A percentile compares a stretch with the other conserved stretches of the same genome.
Evolutionary conservation across 2,113 vertebrate genomes (phyloP).

Genomic region (Anas platyrhynchos): DNA sequence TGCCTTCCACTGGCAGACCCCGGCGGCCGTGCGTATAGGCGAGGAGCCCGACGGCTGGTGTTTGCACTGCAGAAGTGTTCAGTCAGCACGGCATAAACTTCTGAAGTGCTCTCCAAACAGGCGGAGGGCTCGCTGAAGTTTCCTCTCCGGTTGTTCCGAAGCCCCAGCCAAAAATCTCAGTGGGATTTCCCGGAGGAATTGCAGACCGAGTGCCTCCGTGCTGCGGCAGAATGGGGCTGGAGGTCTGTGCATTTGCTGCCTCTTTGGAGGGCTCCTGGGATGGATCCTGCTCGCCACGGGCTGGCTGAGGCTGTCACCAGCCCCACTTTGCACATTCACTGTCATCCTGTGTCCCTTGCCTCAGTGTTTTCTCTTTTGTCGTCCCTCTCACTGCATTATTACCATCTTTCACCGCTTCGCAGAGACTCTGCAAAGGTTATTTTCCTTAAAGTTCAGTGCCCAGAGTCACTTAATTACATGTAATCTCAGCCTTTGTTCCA

Average conservation of each 20-base stretch:
- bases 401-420: background rate
- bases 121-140: constrained; percentile 27
- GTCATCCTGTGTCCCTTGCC: rapidly evolving
- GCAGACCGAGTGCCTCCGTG: background rate
- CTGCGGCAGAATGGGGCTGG: background rate
- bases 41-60: background rate
- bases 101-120: constrained; percentile 58
- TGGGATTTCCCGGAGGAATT: constrained; percentile 43
- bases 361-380: background rate
- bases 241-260: background rate
- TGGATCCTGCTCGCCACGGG: background rate
- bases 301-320: background rate
- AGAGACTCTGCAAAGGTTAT: background rate
- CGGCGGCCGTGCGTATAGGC: background rate
- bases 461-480: constrained; percentile 6
- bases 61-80: constrained; percentile 58
- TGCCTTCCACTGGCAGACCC: background rate
- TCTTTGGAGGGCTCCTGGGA: background rate
- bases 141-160: constrained; percentile 63
- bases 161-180: constrained; percentile 56
- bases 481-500: constrained; percentile 27
- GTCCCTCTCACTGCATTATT: background rate
- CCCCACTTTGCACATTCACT: background rate
- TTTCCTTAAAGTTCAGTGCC: constrained; percentile 5
- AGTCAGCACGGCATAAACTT: constrained; percentile 53